Percentiles rank a stretch among this genome's conserved stretches.
phyloP scores from a whole-genome alignment of 2,888 invertebrate species.

The Thumatha senex region DNA sequence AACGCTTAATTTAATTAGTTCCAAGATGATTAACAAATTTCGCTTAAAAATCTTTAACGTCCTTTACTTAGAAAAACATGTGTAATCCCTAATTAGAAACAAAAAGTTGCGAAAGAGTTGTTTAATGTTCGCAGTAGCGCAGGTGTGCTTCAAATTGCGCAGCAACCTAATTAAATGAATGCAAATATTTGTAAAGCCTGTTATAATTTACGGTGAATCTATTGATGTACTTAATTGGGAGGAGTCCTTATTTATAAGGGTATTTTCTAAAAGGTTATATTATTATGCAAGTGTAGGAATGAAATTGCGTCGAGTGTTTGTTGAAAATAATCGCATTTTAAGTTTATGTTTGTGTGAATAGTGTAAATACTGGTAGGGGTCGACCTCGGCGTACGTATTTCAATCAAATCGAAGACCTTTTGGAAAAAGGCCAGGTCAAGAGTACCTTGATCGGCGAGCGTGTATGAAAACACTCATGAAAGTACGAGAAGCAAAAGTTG shows the following conservation, averaged over 20 bases:
- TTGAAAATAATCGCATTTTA: not conserved
- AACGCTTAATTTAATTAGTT: too few relatives aligned
- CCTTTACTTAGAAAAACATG: too few relatives aligned
- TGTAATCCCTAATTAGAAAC: not conserved
- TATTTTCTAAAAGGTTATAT: slow-evolving; percentile 17
- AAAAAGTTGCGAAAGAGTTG: not conserved
- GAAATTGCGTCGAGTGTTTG: slow-evolving; percentile 4
- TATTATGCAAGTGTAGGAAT: not conserved
- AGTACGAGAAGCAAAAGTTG: too few relatives aligned
- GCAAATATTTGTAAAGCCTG: slow-evolving; percentile 32
- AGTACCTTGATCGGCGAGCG: too few relatives aligned
- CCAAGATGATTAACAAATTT: not conserved
- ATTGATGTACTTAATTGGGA: slow-evolving; percentile 33
- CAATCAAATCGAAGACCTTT: too few relatives aligned
- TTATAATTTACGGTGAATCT: slow-evolving; percentile 29
- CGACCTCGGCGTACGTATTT: too few relatives aligned
- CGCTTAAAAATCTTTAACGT: not conserved
- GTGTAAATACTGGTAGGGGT: too few relatives aligned
- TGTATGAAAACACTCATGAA: too few relatives aligned
- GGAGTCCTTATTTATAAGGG: slow-evolving; percentile 24
- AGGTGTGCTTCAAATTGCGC: slow-evolving; percentile 33
- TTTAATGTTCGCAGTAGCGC: not conserved
- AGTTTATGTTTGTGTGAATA: too few relatives aligned
- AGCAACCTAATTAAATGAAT: slow-evolving; percentile 29
- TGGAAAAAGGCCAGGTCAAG: too few relatives aligned